These are phyloP conservation scores for Condylura cristata DNA, from an alignment of 2,113 vertebrate species.

Conservation along the genomic window DNA sequence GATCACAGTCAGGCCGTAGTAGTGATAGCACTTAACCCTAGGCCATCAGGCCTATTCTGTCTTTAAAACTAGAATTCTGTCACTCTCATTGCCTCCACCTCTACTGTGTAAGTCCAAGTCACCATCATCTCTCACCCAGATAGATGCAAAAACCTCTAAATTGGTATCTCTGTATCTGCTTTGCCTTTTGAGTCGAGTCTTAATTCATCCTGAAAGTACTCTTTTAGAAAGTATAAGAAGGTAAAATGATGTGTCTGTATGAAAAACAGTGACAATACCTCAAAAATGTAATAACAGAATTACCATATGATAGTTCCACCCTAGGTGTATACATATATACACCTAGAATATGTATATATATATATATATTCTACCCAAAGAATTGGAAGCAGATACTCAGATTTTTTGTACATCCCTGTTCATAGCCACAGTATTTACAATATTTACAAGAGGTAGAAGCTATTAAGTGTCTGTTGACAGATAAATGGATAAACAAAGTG, in stretches of 20 bases:
- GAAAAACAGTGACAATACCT: not conserved
- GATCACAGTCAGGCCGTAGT: too few relatives aligned
- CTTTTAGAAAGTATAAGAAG: not conserved
- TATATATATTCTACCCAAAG: too few relatives aligned
- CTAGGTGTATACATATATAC: not conserved
- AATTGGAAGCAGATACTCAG: not conserved
- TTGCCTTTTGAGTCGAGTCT: not conserved
- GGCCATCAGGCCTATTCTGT: too few relatives aligned
- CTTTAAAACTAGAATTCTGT: not conserved
- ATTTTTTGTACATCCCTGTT: not conserved
- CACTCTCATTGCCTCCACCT: not conserved
- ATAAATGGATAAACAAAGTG: too few relatives aligned
- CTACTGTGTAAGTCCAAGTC: not conserved
- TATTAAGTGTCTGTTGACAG: too few relatives aligned
- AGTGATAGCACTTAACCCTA: too few relatives aligned
- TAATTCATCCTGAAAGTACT: constrained; percentile 13
- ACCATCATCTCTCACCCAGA: not conserved
- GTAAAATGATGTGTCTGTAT: not conserved
- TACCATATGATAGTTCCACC: not conserved
- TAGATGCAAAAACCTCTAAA: not conserved
- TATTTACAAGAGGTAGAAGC: not conserved
- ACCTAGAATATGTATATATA: too few relatives aligned
- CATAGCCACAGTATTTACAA: not conserved
- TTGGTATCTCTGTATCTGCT: not conserved
- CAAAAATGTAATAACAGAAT: not conserved